These are phyloP conservation scores for Lepus americanus DNA, from an alignment of 2,113 vertebrate species.

Conservation along the genomic window DNA sequence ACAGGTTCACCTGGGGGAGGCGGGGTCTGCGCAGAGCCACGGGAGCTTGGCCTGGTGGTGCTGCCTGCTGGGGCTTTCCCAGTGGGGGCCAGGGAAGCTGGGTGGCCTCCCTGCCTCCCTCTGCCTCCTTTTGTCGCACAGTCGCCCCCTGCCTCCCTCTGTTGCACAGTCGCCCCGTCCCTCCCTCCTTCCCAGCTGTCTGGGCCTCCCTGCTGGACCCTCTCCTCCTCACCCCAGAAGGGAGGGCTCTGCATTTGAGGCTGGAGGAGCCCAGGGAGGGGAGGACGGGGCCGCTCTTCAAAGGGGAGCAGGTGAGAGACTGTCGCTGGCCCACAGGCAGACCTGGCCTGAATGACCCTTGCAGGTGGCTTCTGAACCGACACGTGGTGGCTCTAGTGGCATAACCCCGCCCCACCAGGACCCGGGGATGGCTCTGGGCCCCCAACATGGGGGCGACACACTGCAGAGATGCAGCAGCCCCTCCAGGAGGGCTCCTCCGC, in stretches of 20 bases:
- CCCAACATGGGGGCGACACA: neutral
- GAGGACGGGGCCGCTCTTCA: neutral
- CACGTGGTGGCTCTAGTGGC: neutral
- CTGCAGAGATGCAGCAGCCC: neutral
- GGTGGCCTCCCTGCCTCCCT: neutral
- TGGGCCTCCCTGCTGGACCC: neutral
- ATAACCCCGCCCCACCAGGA: neutral
- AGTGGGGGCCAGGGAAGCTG: neutral
- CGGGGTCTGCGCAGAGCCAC: neutral
- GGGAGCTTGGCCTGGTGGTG: neutral
- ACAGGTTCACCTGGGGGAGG: neutral
- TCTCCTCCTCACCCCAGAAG: neutral
- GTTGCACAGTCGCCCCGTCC: no score
- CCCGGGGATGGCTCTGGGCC: neutral
- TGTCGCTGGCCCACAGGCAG: neutral
- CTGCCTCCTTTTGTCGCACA: no score
- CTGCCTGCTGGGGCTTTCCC: neutral
- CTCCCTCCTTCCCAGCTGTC: no score
- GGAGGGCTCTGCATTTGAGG: neutral
- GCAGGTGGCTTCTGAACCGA: neutral
- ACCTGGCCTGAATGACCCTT: neutral
- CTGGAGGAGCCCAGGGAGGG: neutral
- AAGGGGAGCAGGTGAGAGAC: neutral
- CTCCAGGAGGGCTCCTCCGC: neutral
- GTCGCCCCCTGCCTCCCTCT: no score